Evolutionary conservation across 2,113 vertebrate genomes (phyloP).

Genomic region (Spilogale gracilis): DNA sequence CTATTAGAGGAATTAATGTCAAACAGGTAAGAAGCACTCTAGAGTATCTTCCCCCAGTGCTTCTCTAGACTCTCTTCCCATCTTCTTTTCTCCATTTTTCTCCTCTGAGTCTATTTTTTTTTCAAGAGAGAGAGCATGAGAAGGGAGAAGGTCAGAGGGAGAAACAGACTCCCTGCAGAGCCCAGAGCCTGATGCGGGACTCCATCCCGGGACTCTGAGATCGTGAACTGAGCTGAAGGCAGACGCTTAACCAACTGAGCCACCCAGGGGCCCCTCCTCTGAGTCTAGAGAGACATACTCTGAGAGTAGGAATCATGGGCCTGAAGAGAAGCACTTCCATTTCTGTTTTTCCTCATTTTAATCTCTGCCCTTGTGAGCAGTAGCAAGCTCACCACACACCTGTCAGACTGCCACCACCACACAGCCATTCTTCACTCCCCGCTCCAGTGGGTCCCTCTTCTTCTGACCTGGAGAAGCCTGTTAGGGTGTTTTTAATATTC

Average conservation of each 20-base stretch:
- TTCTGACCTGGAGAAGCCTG: background rate
- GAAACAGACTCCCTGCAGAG: too few relatives aligned
- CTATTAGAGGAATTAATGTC: background rate
- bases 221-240: too few relatives aligned
- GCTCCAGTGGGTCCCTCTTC: background rate
- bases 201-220: too few relatives aligned
- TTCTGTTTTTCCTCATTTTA: background rate
- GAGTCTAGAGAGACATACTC: background rate
- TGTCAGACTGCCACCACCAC: background rate
- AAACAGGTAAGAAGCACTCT: background rate
- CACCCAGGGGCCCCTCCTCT: too few relatives aligned
- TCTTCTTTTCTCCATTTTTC: background rate
- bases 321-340: background rate
- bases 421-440: background rate
- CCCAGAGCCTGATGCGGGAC: too few relatives aligned
- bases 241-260: too few relatives aligned
- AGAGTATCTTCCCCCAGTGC: background rate
- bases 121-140: too few relatives aligned
- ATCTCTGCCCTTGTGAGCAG: background rate
- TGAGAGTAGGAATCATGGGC: background rate
- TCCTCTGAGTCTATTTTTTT: background rate
- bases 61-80: background rate
- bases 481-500: conserved; percentile 23
- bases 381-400: background rate
- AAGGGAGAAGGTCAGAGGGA: too few relatives aligned